These are phyloP conservation scores for Pseudococcus jackbeardsleyi DNA, from an alignment of 2,888 invertebrate species.

Conservation along the genomic window DNA sequence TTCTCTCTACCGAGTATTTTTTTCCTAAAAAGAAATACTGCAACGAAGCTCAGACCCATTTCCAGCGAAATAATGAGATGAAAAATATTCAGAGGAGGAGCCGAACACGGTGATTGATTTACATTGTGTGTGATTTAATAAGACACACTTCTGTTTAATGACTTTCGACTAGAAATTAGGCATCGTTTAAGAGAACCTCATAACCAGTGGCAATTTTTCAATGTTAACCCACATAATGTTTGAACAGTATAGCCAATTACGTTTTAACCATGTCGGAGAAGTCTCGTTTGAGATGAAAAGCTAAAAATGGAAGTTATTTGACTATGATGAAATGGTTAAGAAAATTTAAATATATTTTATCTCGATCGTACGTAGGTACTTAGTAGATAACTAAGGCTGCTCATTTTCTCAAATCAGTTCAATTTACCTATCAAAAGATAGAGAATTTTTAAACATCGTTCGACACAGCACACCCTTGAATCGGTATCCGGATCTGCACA, in stretches of 20 bases:
- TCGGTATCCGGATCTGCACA: not conserved
- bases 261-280: conserved; percentile 1
- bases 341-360: conserved; percentile 2
- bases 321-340: conserved; percentile 9
- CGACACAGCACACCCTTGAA: not conserved
- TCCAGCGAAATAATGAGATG: not conserved
- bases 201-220: conserved; percentile 16
- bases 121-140: not conserved
- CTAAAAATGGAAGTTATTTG: conserved; percentile 26
- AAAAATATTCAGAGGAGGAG: conserved; percentile 7
- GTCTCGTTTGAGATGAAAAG: not conserved
- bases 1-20: not conserved
- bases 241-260: conserved; percentile 38
- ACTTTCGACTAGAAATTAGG: not conserved
- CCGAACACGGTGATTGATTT: not conserved
- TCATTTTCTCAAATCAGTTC: not conserved
- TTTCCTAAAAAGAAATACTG: too few relatives aligned
- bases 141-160: conserved; percentile 7
- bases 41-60: too few relatives aligned
- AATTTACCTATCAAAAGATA: not conserved
- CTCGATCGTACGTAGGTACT: not conserved
- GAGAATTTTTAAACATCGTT: not conserved
- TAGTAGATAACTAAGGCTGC: not conserved
- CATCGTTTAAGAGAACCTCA: conserved; percentile 26
- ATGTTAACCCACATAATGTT: conserved; percentile 40